A percentile compares a stretch with the other conserved stretches of the same genome.
Conservation (phyloP, 1,140 invertebrate species). For the Archivesica marissinica region DNA sequence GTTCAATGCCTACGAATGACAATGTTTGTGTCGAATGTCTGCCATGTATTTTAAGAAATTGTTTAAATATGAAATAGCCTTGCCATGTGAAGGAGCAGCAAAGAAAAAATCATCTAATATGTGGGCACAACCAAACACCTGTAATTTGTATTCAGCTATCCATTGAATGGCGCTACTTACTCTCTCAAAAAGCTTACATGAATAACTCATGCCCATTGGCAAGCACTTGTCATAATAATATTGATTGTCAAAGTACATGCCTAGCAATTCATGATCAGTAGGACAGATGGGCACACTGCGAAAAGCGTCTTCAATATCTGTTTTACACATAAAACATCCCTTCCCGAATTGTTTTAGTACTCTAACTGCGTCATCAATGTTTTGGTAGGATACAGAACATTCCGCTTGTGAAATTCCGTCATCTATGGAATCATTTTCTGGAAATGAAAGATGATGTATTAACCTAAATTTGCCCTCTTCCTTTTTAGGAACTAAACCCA, state of each 20-base stretch:
- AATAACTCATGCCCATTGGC: slow-evolving; percentile 46
- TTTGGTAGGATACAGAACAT: neutral
- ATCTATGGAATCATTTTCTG: slow-evolving; percentile 9
- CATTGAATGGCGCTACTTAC: slow-evolving; percentile 52
- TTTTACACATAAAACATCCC: slow-evolving; percentile 35
- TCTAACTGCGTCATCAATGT: slow-evolving; percentile 1
- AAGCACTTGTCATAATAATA: slow-evolving; percentile 60
- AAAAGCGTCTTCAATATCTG: slow-evolving; percentile 57
- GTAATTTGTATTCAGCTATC: slow-evolving; percentile 25
- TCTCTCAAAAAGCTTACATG: slow-evolving; percentile 59
- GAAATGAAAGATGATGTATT: slow-evolving; percentile 64
- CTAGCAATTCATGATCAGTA: slow-evolving; percentile 45
- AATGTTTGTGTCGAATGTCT: neutral
- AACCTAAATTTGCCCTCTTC: slow-evolving; percentile 4
- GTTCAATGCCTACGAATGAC: slow-evolving; percentile 23
- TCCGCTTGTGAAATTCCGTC: neutral
- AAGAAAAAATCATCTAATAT: slow-evolving; percentile 57
- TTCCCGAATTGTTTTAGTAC: slow-evolving; percentile 4
- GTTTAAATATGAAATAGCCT: slow-evolving; percentile 18
- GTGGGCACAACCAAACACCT: slow-evolving; percentile 21
- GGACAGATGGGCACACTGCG: slow-evolving; percentile 54
- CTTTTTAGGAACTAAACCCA: slow-evolving; percentile 55
- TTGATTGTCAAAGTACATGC: slow-evolving; percentile 38
- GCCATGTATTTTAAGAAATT: neutral
- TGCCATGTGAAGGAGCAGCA: slow-evolving; percentile 8